phyloP scores from a whole-genome alignment of 2,797 vertebrate species.

The Enteromius treurensis region DNA sequence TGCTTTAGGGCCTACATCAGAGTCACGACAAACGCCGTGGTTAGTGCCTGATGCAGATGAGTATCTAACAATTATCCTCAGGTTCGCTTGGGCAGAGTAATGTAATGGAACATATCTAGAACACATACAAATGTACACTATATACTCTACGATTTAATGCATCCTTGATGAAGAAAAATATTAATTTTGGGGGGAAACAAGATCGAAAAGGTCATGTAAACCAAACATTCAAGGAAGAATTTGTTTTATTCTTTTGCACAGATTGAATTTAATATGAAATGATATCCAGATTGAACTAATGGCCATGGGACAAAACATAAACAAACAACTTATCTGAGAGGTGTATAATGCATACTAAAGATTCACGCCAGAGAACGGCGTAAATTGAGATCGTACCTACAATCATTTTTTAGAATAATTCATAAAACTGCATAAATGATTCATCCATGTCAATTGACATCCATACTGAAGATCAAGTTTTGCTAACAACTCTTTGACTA shows the following conservation, averaged over 20 bases:
- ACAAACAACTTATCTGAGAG: not conserved
- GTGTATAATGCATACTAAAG: not conserved
- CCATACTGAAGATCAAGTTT: constrained; percentile 4
- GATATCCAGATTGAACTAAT: not conserved
- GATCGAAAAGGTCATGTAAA: not conserved
- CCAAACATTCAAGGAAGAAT: not conserved
- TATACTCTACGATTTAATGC: too few relatives aligned
- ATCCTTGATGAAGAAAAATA: not conserved
- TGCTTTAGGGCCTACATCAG: constrained; percentile 21
- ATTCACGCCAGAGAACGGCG: not conserved
- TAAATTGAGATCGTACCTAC: not conserved
- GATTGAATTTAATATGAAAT: not conserved
- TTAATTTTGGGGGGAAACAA: not conserved
- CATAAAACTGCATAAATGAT: not conserved
- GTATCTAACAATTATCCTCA: constrained; percentile 28
- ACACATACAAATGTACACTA: not conserved
- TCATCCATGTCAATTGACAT: not conserved
- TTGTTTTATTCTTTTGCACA: not conserved
- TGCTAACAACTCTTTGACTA: not conserved
- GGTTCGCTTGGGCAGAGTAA: constrained; percentile 24
- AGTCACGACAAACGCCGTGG: constrained; percentile 8
- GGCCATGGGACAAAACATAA: not conserved
- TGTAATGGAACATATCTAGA: constrained; percentile 12
- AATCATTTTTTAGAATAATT: not conserved
- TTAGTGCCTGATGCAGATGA: constrained; percentile 36